A percentile compares a stretch with the other conserved stretches of the same genome.
phyloP scores from a whole-genome alignment of 2,113 vertebrate genomes.

The Otocyon megalotis region DNA sequence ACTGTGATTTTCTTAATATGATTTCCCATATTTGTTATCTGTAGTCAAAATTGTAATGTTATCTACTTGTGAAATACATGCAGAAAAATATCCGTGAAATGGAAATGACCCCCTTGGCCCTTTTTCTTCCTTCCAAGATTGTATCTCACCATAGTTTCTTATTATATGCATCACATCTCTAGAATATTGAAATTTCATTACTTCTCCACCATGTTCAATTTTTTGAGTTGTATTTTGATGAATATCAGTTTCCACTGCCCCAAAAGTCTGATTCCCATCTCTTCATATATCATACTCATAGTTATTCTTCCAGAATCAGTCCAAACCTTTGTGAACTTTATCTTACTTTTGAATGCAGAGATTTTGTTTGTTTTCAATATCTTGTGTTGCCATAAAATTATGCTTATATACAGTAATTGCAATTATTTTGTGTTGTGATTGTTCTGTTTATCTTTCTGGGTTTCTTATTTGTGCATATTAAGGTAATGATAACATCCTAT shows the following conservation, averaged over 20 bases:
- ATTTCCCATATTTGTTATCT: neutral
- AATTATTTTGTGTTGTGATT: neutral
- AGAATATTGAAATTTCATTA: neutral
- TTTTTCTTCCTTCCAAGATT: neutral
- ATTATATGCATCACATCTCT: neutral
- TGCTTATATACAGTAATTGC: neutral
- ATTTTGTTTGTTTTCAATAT: conserved; percentile 3
- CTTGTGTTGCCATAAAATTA: neutral
- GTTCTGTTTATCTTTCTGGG: neutral
- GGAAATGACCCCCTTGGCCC: accelerated
- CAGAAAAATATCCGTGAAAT: neutral
- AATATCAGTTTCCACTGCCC: neutral
- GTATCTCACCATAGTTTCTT: neutral
- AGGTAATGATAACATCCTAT: neutral
- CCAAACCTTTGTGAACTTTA: neutral
- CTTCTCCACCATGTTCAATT: neutral
- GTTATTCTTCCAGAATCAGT: neutral
- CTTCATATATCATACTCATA: neutral
- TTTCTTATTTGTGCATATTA: neutral
- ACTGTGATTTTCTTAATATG: neutral
- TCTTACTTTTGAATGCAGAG: neutral
- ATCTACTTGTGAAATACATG: neutral
- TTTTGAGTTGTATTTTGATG: neutral
- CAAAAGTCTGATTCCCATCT: neutral
- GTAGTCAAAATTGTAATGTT: neutral